Conservation (phyloP, 2,113 vertebrate species). For the Aphelocoma coerulescens region DNA sequence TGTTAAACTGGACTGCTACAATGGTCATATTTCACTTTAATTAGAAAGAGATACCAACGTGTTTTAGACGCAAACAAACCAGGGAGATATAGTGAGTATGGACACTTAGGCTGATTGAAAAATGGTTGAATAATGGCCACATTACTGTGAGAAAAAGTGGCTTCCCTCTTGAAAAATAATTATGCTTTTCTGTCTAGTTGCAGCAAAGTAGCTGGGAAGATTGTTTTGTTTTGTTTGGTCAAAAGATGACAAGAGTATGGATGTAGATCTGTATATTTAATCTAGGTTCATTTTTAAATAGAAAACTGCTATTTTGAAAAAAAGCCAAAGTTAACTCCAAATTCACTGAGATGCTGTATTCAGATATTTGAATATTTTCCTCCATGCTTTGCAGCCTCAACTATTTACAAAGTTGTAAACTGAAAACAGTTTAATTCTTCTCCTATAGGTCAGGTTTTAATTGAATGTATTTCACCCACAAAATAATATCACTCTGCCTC, state of each 20-base stretch:
- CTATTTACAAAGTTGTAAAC: background rate
- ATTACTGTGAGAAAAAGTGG: constrained; percentile 10
- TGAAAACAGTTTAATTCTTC: background rate
- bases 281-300: background rate
- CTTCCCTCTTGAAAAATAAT: constrained; percentile 38
- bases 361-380: background rate
- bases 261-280: background rate
- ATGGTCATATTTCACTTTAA: background rate
- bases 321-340: background rate
- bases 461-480: background rate
- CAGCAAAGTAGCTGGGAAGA: background rate
- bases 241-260: background rate
- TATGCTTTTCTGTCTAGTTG: background rate
- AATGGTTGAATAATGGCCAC: constrained; percentile 12
- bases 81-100: constrained; percentile 2
- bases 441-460: background rate
- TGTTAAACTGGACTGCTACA: background rate
- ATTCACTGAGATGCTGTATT: background rate
- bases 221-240: background rate
- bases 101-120: constrained; percentile 50
- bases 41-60: background rate
- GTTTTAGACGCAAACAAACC: constrained; percentile 18
- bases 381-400: background rate
- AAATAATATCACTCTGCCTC: background rate
- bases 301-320: background rate